These are phyloP conservation scores for Cabera pusaria DNA, from an alignment of 2,888 invertebrate genomes.

Conservation along the genomic window DNA sequence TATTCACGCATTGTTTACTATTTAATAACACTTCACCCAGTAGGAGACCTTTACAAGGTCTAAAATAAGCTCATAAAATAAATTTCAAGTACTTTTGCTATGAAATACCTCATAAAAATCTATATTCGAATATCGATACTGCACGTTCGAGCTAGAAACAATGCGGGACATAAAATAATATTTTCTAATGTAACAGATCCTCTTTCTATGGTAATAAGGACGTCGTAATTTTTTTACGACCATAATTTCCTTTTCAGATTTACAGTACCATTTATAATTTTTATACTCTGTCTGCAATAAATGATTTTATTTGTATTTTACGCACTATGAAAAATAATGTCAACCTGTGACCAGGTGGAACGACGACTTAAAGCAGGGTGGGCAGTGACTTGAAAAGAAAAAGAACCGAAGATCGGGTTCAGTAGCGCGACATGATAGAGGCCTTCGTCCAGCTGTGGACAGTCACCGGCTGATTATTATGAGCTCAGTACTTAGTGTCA, in stretches of 20 bases:
- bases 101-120: slow-evolving; percentile 47
- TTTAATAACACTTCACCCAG: slow-evolving; percentile 20
- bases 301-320: too few relatives aligned
- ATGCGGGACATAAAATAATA: slow-evolving; percentile 51
- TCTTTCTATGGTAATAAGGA: slow-evolving; percentile 61
- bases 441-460: too few relatives aligned
- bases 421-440: too few relatives aligned
- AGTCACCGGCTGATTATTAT: too few relatives aligned
- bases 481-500: too few relatives aligned
- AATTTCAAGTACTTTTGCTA: slow-evolving; percentile 28
- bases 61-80: slow-evolving; percentile 32
- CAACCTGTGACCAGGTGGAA: too few relatives aligned
- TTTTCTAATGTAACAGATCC: slow-evolving; percentile 55
- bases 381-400: too few relatives aligned
- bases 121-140: slow-evolving; percentile 42
- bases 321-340: too few relatives aligned
- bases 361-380: too few relatives aligned
- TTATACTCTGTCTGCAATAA: too few relatives aligned
- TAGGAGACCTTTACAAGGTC: slow-evolving; percentile 28
- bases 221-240: slow-evolving; percentile 59
- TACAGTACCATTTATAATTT: slow-evolving; percentile 38
- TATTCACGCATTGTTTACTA: slow-evolving; percentile 17
- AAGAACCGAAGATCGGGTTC: too few relatives aligned
- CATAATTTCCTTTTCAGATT: slow-evolving; percentile 44
- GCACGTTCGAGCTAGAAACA: slow-evolving; percentile 56